These are phyloP conservation scores for Epizoanthus rinbou DNA, from an alignment of 92 coral and sea anemone species.

Conservation along the genomic window DNA sequence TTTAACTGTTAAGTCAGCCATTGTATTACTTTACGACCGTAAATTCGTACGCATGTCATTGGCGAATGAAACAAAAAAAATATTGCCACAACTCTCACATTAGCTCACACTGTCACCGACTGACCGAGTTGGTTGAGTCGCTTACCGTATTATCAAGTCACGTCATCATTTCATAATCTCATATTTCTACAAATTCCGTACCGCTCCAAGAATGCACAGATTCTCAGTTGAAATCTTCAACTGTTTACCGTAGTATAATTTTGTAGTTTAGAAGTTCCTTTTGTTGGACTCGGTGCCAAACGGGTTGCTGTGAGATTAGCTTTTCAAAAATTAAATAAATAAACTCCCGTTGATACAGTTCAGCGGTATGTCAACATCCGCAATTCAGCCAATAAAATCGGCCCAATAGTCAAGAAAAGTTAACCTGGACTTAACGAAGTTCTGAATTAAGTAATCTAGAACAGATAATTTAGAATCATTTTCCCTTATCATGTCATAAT, in stretches of 20 bases:
- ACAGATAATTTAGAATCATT: background rate
- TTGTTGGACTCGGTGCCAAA: background rate
- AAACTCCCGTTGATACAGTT: background rate
- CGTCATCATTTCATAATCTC: background rate
- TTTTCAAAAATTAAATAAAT: background rate
- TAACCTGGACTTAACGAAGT: background rate
- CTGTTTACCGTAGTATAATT: background rate
- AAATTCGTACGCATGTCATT: background rate
- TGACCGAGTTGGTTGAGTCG: too few species aligned
- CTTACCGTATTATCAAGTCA: too few species aligned
- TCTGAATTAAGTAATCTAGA: background rate
- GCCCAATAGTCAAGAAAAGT: background rate
- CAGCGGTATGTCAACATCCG: background rate
- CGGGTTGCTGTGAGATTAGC: background rate
- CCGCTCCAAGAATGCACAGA: background rate
- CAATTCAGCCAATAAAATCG: too few species aligned
- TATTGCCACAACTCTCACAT: too few species aligned
- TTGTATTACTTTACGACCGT: conserved; percentile 2
- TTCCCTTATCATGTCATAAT: conserved; percentile 27
- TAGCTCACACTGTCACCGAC: too few species aligned
- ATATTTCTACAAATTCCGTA: conserved; percentile 1
- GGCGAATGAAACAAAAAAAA: too few species aligned
- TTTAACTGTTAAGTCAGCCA: conserved; percentile 61
- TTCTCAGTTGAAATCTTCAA: background rate
- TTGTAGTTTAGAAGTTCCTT: background rate